These are phyloP conservation scores for Synanthedon formicaeformis DNA, from an alignment of 2,888 invertebrate genomes.

Conservation along the genomic window DNA sequence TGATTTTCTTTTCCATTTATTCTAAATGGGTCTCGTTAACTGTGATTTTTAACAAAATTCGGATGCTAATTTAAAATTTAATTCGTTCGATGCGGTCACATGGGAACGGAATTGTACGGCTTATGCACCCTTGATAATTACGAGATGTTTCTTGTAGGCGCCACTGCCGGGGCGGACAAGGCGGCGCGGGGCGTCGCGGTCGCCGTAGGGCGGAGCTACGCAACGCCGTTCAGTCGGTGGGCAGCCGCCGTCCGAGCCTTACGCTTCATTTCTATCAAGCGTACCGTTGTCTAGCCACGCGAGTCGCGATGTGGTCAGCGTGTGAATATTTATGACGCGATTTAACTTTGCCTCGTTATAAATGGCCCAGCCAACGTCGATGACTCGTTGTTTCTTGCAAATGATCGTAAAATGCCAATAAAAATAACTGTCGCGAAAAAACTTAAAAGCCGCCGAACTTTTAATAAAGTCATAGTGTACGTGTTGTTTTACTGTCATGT, in stretches of 20 bases:
- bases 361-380: slow-evolving; percentile 57
- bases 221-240: slow-evolving; percentile 61
- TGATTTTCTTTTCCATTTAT: too few species aligned
- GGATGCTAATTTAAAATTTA: slow-evolving; percentile 5
- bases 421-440: slow-evolving; percentile 53
- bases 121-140: slow-evolving; percentile 63
- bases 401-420: slow-evolving; percentile 64
- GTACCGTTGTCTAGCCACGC: slow-evolving; percentile 46
- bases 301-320: slow-evolving; percentile 55
- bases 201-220: slow-evolving; percentile 55
- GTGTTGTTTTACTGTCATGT: slow-evolving; percentile 64
- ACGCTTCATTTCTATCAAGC: slow-evolving; percentile 25
- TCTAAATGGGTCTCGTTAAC: too few species aligned
- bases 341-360: slow-evolving; percentile 48
- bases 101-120: slow-evolving; percentile 55
- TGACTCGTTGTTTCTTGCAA: slow-evolving; percentile 40
- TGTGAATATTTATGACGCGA: slow-evolving; percentile 65
- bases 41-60: too few species aligned
- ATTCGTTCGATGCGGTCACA: slow-evolving; percentile 46
- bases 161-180: slow-evolving; percentile 26
- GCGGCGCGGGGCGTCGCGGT: slow-evolving; percentile 45
- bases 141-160: slow-evolving; percentile 63
- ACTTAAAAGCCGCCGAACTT: slow-evolving; percentile 57
- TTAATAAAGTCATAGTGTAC: slow-evolving; percentile 61
- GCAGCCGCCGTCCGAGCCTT: slow-evolving; percentile 53